Conservation (phyloP, 1,140 invertebrate species). For the Myzus persicae region DNA sequence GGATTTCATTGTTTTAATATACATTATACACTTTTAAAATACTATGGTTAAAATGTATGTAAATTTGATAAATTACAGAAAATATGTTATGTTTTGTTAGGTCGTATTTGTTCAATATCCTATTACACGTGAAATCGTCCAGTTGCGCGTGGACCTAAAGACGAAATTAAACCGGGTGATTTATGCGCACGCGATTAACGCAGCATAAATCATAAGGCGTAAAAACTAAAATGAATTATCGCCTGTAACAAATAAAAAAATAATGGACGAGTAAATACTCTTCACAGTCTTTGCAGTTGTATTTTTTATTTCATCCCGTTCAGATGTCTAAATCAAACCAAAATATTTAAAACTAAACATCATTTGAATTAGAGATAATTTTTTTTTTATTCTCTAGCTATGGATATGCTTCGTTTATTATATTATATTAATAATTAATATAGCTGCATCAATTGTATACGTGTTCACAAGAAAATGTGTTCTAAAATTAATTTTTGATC, state of each 20-base stretch:
- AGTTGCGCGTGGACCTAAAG: constrained; percentile 10
- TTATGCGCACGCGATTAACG: constrained; percentile 55
- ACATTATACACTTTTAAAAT: background rate
- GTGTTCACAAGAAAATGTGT: background rate
- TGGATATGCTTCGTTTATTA: background rate
- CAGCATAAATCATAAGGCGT: constrained; percentile 35
- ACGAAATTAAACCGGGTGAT: constrained; percentile 55
- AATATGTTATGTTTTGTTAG: constrained; percentile 45
- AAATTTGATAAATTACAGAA: constrained; percentile 30
- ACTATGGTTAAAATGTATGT: background rate
- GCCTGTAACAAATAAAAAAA: constrained; percentile 15
- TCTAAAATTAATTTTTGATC: background rate
- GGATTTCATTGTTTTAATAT: constrained; percentile 18
- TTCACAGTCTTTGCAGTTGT: background rate
- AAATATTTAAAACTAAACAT: background rate
- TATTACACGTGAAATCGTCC: constrained; percentile 52
- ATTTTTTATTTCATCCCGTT: background rate
- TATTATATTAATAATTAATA: background rate
- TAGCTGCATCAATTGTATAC: background rate
- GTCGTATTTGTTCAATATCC: constrained; percentile 38
- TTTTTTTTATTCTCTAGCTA: background rate
- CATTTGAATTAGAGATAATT: background rate
- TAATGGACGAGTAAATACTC: background rate
- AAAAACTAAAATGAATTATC: constrained; percentile 51
- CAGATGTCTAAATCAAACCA: background rate